Conservation (phyloP, 1,140 invertebrate species). For the Chrysoperla carnea region DNA sequence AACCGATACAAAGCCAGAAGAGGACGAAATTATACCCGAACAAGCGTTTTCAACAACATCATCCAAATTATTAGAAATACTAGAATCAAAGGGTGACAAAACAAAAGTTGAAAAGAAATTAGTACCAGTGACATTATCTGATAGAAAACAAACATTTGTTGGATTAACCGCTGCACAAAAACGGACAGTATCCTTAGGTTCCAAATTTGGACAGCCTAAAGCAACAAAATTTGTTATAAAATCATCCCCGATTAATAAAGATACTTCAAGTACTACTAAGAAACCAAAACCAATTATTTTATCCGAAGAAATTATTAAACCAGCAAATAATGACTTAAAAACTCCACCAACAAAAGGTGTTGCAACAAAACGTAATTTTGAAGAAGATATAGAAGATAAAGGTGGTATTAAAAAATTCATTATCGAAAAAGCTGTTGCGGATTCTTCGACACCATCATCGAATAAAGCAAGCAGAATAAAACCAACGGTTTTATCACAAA, state of each 20-base stretch:
- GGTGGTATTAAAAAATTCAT: conserved; percentile 19
- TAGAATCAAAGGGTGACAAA: conserved; percentile 14
- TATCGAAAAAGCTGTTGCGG: conserved; percentile 8
- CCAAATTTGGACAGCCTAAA: conserved; percentile 2
- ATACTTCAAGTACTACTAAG: conserved; percentile 2
- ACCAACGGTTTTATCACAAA: conserved; percentile 3
- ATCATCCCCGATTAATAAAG: neutral
- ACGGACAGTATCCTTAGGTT: no score
- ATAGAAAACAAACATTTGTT: neutral
- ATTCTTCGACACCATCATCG: neutral
- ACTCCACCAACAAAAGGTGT: conserved; percentile 11
- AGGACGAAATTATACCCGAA: conserved; percentile 1
- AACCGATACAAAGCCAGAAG: conserved; percentile 3
- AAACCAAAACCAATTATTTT: conserved; percentile 17
- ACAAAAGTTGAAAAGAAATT: neutral
- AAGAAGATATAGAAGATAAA: conserved; percentile 19
- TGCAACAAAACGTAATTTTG: conserved; percentile 14
- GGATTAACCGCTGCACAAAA: neutral
- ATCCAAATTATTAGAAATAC: conserved; percentile 27
- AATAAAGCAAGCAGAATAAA: conserved; percentile 7
- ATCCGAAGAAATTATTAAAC: conserved; percentile 20
- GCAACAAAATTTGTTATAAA: conserved; percentile 4
- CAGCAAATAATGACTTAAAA: conserved; percentile 4
- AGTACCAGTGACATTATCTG: neutral
- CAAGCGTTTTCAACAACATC: conserved; percentile 9